These are phyloP conservation scores for Melinaea marsaeus DNA, from an alignment of 2,888 invertebrate genomes.

Conservation along the genomic window DNA sequence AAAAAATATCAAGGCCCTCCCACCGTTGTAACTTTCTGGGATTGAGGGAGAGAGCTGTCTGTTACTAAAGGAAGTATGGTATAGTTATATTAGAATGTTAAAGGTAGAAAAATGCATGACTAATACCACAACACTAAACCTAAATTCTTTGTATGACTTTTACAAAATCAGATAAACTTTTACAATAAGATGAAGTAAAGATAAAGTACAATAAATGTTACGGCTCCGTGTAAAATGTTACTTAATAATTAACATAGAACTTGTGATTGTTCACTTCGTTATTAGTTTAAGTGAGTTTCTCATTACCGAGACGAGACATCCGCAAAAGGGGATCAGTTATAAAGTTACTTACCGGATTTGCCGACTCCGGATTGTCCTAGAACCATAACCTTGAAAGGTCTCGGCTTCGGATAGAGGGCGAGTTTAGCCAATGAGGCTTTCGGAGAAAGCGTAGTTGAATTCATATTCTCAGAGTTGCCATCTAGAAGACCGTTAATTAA, in stretches of 20 bases:
- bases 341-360: conserved; percentile 82
- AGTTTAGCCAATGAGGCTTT: conserved; percentile 83
- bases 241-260: no score
- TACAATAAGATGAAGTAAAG: no score
- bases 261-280: no score
- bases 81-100: no score
- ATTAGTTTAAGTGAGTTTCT: no score
- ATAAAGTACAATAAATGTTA: no score
- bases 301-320: neutral
- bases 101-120: no score
- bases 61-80: no score
- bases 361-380: conserved; percentile 89
- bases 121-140: no score
- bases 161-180: no score
- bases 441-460: conserved; percentile 78
- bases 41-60: no score
- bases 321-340: neutral
- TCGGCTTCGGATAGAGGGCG: conserved; percentile 81
- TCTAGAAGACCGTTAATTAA: conserved; percentile 22
- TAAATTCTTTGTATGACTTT: neutral
- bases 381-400: conserved; percentile 86
- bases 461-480: conserved; percentile 47
- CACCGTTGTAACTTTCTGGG: neutral
- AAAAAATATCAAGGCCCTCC: neutral
- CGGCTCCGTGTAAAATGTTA: no score